These are phyloP conservation scores for Aphodius granarius DNA, from an alignment of 2,888 invertebrate species.

Conservation along the genomic window DNA sequence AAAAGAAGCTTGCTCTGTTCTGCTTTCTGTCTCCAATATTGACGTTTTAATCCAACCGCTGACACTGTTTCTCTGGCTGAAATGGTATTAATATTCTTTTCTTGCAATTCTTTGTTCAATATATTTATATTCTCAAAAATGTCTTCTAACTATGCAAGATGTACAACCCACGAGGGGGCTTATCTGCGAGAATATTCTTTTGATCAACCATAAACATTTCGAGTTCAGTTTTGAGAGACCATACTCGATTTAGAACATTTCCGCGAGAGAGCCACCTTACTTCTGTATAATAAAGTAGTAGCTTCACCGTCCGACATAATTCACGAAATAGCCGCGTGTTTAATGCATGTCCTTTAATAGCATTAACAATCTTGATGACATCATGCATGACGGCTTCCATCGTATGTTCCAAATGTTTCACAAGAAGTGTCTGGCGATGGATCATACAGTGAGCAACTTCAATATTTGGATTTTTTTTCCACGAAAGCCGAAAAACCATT, in stretches of 20 bases:
- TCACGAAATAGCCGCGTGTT: slow-evolving; percentile 36
- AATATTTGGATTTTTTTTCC: slow-evolving; percentile 35
- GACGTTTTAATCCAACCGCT: slow-evolving; percentile 35
- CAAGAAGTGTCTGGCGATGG: slow-evolving; percentile 35
- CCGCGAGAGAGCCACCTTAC: slow-evolving; percentile 34
- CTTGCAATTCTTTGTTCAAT: slow-evolving; percentile 35
- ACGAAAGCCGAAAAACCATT: slow-evolving; percentile 37
- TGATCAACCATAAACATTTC: slow-evolving; percentile 32
- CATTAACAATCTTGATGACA: slow-evolving; percentile 32
- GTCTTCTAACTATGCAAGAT: slow-evolving; percentile 35
- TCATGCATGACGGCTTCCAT: slow-evolving; percentile 36
- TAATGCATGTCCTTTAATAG: slow-evolving; percentile 34
- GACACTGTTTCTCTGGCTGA: slow-evolving; percentile 32
- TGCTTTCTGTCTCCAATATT: slow-evolving; percentile 34
- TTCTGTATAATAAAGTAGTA: slow-evolving; percentile 34
- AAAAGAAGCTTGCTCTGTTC: slow-evolving; percentile 36
- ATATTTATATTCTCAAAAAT: slow-evolving; percentile 36
- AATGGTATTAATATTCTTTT: slow-evolving; percentile 34
- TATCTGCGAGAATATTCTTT: slow-evolving; percentile 34
- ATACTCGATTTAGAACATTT: slow-evolving; percentile 32
- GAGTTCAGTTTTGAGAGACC: slow-evolving; percentile 31
- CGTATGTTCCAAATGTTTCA: slow-evolving; percentile 35
- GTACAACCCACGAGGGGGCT: slow-evolving; percentile 34
- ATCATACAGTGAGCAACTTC: slow-evolving; percentile 36
- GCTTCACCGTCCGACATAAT: slow-evolving; percentile 37